phyloP scores from a whole-genome alignment of 2,113 vertebrate genomes.

The Ophiodon elongatus region DNA sequence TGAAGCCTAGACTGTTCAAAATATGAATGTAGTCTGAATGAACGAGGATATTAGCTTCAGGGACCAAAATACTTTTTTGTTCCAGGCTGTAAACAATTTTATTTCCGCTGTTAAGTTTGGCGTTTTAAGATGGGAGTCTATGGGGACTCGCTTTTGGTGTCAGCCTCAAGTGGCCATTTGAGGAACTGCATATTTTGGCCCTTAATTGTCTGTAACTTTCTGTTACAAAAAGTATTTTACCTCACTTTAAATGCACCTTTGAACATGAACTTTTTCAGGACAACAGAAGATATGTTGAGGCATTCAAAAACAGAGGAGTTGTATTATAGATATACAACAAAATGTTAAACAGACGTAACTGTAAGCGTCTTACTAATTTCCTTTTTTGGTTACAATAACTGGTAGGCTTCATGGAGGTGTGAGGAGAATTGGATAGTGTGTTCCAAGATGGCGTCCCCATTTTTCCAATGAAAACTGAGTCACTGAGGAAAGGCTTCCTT shows the following conservation, averaged over 20 bases:
- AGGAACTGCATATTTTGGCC: background rate
- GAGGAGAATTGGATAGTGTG: no score
- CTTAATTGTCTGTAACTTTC: no score
- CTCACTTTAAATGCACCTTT: no score
- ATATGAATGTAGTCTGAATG: no score
- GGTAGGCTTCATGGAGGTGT: background rate
- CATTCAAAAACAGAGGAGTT: background rate
- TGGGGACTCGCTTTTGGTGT: background rate
- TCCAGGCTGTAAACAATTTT: background rate
- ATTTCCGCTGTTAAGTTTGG: background rate
- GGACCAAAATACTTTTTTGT: no score
- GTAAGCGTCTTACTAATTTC: background rate
- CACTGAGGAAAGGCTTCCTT: background rate
- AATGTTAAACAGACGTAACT: no score
- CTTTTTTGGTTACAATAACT: background rate
- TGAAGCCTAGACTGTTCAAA: background rate
- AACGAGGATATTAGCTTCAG: background rate
- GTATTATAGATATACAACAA: background rate
- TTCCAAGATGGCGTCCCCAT: background rate
- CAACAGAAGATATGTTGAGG: no score
- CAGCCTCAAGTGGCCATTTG: no score
- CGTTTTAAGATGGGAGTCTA: background rate
- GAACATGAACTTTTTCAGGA: no score
- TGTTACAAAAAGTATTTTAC: background rate
- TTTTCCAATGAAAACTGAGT: background rate